Evolutionary conservation across 2,888 invertebrate species (phyloP).

Genomic region (Tolmerus cingulatus): DNA sequence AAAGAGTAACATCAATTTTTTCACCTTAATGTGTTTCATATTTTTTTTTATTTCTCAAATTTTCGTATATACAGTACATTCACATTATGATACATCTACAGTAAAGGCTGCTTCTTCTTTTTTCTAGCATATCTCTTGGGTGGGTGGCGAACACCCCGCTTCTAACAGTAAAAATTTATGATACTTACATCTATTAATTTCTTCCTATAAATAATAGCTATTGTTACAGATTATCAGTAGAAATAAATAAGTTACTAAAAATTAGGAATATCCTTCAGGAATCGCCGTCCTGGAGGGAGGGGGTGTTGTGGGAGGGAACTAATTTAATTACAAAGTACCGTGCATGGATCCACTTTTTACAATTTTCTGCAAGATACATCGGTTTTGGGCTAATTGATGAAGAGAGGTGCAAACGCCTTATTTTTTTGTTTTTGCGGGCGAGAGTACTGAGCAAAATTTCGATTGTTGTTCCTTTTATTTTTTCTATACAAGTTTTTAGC

Average conservation of each 20-base stretch:
- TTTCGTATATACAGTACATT: slow-evolving; percentile 47
- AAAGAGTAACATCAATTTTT: background rate
- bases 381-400: background rate
- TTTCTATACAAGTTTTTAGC: background rate
- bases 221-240: slow-evolving; percentile 31
- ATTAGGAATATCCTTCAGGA: background rate
- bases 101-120: slow-evolving; percentile 47
- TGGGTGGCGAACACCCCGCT: slow-evolving; percentile 10
- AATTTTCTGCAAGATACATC: background rate
- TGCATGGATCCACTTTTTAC: slow-evolving; percentile 10
- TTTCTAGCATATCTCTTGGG: slow-evolving; percentile 24
- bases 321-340: slow-evolving; percentile 1
- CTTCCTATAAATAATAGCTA: slow-evolving; percentile 20
- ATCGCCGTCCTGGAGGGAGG: background rate
- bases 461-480: background rate
- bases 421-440: background rate
- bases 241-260: slow-evolving; percentile 39
- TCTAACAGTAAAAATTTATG: slow-evolving; percentile 38
- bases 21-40: slow-evolving; percentile 7
- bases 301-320: background rate
- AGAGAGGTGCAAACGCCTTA: background rate
- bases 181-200: slow-evolving; percentile 33
- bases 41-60: slow-evolving; percentile 34
- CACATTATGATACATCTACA: slow-evolving; percentile 47
- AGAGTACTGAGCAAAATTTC: background rate